Evolutionary conservation across 2,113 vertebrate genomes (phyloP).

Genomic region (Solea senegalensis): DNA sequence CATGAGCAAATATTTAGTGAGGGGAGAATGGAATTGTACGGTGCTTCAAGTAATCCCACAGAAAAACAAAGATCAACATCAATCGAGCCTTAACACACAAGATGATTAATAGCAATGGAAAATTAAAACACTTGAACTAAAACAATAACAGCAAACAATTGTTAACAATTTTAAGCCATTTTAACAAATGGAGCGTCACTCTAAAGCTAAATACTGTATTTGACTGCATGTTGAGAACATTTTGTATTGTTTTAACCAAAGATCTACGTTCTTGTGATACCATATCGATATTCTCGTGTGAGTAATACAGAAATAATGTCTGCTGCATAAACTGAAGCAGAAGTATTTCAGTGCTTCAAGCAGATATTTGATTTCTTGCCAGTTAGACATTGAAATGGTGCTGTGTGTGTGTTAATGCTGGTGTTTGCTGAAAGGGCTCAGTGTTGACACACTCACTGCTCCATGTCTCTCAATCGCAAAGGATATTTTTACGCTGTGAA

Average conservation of each 20-base stretch:
- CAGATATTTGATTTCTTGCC: background rate
- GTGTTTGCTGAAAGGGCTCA: background rate
- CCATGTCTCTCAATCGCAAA: background rate
- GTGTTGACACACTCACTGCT: background rate
- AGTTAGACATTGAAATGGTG: slow-evolving; percentile 13
- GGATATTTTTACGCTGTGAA: background rate
- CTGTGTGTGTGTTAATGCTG: background rate
- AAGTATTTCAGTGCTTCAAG: background rate
- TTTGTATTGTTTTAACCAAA: background rate
- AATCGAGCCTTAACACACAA: slow-evolving; percentile 3
- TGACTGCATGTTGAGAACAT: background rate
- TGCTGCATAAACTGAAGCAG: background rate
- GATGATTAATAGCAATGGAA: slow-evolving; percentile 2
- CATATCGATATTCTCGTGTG: slow-evolving; percentile 3
- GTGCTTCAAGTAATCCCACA: slow-evolving; percentile 1
- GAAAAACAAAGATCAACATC: slow-evolving; percentile 3
- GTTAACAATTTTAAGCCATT: no score
- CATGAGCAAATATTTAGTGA: slow-evolving; percentile 22
- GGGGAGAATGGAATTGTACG: slow-evolving; percentile 2
- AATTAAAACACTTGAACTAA: background rate
- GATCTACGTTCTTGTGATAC: background rate
- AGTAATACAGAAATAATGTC: background rate
- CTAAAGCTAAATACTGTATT: no score
- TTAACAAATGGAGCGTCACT: background rate
- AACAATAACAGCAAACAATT: slow-evolving; percentile 13